Evolutionary conservation across 2,113 vertebrate species (phyloP).

Genomic region (Corapipo altera): DNA sequence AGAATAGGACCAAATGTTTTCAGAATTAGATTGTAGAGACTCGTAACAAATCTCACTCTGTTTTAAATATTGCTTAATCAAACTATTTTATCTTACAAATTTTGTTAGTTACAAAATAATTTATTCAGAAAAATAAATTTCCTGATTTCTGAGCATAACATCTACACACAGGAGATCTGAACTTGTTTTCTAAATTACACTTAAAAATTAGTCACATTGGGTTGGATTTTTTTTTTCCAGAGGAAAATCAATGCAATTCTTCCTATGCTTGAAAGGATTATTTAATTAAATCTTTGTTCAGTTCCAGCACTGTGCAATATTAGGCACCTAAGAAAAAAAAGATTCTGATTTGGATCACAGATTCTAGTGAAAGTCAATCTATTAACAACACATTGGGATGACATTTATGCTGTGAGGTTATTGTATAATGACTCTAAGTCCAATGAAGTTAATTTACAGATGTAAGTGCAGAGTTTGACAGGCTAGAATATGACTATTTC

Average conservation of each 20-base stretch:
- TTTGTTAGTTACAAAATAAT: background rate
- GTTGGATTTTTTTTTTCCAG: background rate
- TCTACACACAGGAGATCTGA: background rate
- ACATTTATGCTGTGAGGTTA: background rate
- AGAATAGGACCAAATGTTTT: slow-evolving; percentile 16
- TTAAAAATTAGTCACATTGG: slow-evolving; percentile 9
- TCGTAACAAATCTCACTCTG: background rate
- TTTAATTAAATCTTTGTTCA: slow-evolving; percentile 12
- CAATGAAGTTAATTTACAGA: slow-evolving; percentile 13
- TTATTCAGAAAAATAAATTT: background rate
- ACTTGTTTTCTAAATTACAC: background rate
- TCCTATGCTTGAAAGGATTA: background rate
- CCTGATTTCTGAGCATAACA: background rate
- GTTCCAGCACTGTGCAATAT: background rate
- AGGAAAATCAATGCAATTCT: background rate
- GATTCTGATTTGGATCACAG: background rate
- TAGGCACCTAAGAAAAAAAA: background rate
- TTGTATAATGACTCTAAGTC: background rate
- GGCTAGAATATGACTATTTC: background rate
- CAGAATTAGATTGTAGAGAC: slow-evolving; percentile 9
- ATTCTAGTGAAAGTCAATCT: background rate
- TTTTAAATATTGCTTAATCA: background rate
- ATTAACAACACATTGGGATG: background rate
- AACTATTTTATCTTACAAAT: background rate
- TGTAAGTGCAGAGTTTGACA: background rate